Base-by-base conservation (phyloP, 2,888 invertebrate genomes). In the Xanthia icteritia region DNA sequence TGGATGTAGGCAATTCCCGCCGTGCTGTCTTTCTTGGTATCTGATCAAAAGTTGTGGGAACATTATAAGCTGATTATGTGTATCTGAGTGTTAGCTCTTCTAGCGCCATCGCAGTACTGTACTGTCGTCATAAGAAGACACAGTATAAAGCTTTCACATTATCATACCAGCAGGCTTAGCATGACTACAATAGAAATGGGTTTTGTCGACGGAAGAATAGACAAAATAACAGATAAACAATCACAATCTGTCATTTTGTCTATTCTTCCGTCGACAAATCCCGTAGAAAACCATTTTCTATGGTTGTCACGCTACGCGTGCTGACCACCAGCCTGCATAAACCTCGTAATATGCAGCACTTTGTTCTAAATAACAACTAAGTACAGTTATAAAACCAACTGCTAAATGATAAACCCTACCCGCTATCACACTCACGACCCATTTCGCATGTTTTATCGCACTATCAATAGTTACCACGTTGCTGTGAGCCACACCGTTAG, bases 391-490 rank as follows among this genome's bases (percentile, higher is more conserved):
- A 31, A 9, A 17, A 31, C 20, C 39, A 31, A 67, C 60, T 17
- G 23, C 13, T 9, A 61, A 61, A 61, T 45, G n/a, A 69, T 61
- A 72, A 76, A 45, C 45, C 48, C 27, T 63, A 48, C 27, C 20
- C 9, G 45, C 20, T 81, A 79, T 67, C 68, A 48, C 27, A 13
- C 9, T 45, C 67, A 61, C 56, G 81, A 73, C 82, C 77, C 54
- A 81, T 81, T 84, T 86, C n/a, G 54, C 75, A 48, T 65, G 31
- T 48, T 79, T 87, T 86, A 86, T 85, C 82, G 73, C 73, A 58
- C 54, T 61, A 73, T 67, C 73, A 84, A 84, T 76, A 82, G 63
- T 85, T 65, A 78, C 68, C 69, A 39, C 54, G 63, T 64, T 82
- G 79, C 78, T 65, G 84, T 82, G 68, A 65, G 69, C 15, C 39